Base-by-base conservation (phyloP, 2,888 invertebrate genomes). In the Formica aserva region DNA sequence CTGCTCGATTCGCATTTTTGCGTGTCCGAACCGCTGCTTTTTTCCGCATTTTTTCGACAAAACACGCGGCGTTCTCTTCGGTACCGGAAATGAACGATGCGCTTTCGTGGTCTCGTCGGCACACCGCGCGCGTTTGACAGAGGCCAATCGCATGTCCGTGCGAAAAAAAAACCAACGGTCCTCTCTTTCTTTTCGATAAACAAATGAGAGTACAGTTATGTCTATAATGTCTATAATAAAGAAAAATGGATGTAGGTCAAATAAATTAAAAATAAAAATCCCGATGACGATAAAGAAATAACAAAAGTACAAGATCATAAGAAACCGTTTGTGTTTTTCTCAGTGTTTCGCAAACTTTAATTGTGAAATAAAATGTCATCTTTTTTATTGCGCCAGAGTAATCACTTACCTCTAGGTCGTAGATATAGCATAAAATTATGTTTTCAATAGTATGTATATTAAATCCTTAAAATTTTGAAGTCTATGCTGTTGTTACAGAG, bases 81-180 rank as follows among this genome's bases (percentile, higher is more conserved):
- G 72, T 55, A 55, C 84, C 84, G 85, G 84, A 85, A 85, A 85
- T 85, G 84, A 85, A 85, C 84, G 85, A 83, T 85, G 85, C 52
- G 52, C 85, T 78, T 60, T 76, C 26, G 78, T 82, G 57, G 83
- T 41, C 48, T 26, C 72, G 63, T 60, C 32, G 75, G 63, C 63
- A 32, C 32, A 45, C 75, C 75, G 45, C 55, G 26, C 29, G 4
- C 45, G 63, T 63, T 75, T 63, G 63, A 63, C 75, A 63, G 45
- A 75, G 45, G 75, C 45, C 75, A 63, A 75, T 66, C 66, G 66
- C 65, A 76, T 38, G 76, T 26, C 3, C 26, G 13, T 60, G 71
- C 18, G 69, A 69, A 78, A 45, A 45, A 45, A 78, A 66, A 22
- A 13, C 32, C 41, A 41, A 22, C n/a, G 32, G 13, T 45, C 22